Percentiles rank a stretch among this genome's conserved stretches.
Evolutionary conservation across 2,888 invertebrate species (phyloP).

Genomic region (Vannuccia rotundouncinata): DNA sequence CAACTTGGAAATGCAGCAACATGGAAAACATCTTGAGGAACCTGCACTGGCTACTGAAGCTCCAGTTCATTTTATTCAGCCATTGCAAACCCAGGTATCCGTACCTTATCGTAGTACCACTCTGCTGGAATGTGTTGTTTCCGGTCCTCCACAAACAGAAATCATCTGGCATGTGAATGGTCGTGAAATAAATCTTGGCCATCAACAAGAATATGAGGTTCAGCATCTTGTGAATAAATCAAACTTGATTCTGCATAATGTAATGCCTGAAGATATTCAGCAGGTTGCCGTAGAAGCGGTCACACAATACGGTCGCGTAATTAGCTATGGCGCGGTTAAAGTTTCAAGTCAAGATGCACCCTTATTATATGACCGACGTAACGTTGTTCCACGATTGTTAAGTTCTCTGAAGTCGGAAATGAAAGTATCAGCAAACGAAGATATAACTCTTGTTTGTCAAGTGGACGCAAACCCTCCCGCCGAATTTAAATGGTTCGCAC

Average conservation of each 20-base stretch:
- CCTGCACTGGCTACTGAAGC: neutral
- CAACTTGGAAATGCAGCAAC: neutral
- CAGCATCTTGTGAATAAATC: constrained; percentile 4
- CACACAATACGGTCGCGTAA: neutral
- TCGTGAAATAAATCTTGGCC: neutral
- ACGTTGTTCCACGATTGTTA: neutral
- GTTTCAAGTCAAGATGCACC: neutral
- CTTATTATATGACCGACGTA: neutral
- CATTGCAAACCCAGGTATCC: neutral
- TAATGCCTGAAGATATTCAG: constrained; percentile 7
- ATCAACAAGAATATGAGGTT: neutral
- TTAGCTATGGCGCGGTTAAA: neutral
- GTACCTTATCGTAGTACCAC: constrained; percentile 30
- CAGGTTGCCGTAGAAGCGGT: constrained; percentile 8
- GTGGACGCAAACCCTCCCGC: constrained; percentile 51
- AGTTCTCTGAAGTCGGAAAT: neutral
- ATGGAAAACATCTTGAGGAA: neutral
- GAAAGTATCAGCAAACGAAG: neutral
- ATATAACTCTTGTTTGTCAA: constrained; percentile 45
- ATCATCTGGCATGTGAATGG: constrained; percentile 59
- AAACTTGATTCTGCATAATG: constrained; percentile 10
- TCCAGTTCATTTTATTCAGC: constrained; percentile 28
- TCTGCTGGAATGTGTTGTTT: constrained; percentile 37
- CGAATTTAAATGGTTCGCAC: constrained; percentile 56
- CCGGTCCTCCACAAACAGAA: constrained; percentile 49